Evolutionary conservation across 2,888 invertebrate genomes (phyloP).

Genomic region (Orchestes rusci): DNA sequence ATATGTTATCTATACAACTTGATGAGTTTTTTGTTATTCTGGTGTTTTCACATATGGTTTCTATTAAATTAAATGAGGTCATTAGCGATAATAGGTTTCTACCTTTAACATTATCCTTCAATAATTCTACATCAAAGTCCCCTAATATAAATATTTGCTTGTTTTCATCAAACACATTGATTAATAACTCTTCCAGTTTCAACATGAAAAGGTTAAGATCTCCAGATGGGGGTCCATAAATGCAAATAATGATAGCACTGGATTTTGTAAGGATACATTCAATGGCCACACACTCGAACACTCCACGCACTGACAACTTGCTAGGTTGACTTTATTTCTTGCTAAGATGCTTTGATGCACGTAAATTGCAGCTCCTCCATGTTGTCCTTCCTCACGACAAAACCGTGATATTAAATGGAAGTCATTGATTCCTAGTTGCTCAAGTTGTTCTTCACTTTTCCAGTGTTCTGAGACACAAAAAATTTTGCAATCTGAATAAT

Average conservation of each 20-base stretch:
- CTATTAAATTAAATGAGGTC: constrained; percentile 6
- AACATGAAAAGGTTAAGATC: constrained; percentile 4
- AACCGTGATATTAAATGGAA: constrained; percentile 2
- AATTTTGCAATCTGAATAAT: constrained; percentile 2
- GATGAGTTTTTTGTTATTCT: no score
- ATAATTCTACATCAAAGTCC: constrained; percentile 7
- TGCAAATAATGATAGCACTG: constrained; percentile 5
- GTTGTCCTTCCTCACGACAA: constrained; percentile 9
- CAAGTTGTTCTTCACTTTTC: constrained; percentile 2
- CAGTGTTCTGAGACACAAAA: constrained; percentile 7
- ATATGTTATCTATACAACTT: no score
- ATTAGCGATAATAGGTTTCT: constrained; percentile 4
- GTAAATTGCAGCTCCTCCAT: constrained; percentile 5
- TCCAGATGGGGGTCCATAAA: constrained; percentile 5
- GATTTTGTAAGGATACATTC: constrained; percentile 3
- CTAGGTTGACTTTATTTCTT: constrained; percentile 2
- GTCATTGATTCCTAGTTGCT: neutral
- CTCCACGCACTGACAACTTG: constrained; percentile 10
- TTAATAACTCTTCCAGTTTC: no score
- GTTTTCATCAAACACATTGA: no score
- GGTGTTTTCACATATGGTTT: no score
- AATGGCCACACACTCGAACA: no score
- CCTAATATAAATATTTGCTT: constrained; percentile 4
- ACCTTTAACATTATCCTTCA: no score
- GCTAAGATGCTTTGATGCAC: neutral